These are phyloP conservation scores for Bombyx huttoni DNA, from an alignment of 2,888 invertebrate species.

Conservation along the genomic window DNA sequence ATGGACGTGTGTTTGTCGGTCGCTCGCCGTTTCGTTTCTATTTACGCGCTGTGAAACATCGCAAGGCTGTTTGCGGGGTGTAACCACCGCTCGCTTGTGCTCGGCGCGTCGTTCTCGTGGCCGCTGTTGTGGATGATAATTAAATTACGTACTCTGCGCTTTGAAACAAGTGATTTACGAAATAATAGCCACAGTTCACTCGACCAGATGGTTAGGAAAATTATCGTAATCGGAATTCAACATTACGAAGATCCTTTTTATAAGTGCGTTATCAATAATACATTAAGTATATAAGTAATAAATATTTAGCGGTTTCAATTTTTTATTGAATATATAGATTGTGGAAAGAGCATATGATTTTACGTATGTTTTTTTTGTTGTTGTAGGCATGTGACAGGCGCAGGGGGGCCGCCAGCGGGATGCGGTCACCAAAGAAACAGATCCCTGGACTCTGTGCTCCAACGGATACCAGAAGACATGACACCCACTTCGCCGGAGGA, in stretches of 20 bases:
- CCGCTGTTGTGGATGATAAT: slow-evolving; percentile 29
- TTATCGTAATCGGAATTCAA: slow-evolving; percentile 57
- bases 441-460: slow-evolving; percentile 90
- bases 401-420: slow-evolving; percentile 60
- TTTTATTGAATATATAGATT: background rate
- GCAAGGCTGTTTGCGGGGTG: slow-evolving; percentile 40
- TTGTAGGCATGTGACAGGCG: slow-evolving; percentile 60
- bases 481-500: slow-evolving; percentile 69
- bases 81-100: slow-evolving; percentile 25
- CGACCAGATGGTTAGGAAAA: slow-evolving; percentile 59
- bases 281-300: too few relatives aligned
- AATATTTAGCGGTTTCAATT: background rate
- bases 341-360: background rate
- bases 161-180: slow-evolving; percentile 23
- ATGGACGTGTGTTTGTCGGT: slow-evolving; percentile 30
- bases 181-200: slow-evolving; percentile 18
- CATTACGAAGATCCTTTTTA: slow-evolving; percentile 65
- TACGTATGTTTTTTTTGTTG: slow-evolving; percentile 13
- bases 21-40: slow-evolving; percentile 25
- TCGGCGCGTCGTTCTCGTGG: slow-evolving; percentile 35
- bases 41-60: slow-evolving; percentile 39
- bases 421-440: slow-evolving; percentile 89
- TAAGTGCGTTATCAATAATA: slow-evolving; percentile 33
- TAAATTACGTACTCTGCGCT: slow-evolving; percentile 30
- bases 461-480: slow-evolving; percentile 89